Evolutionary conservation across 2,113 vertebrate species (phyloP).

Genomic region (Corythaixoides concolor): DNA sequence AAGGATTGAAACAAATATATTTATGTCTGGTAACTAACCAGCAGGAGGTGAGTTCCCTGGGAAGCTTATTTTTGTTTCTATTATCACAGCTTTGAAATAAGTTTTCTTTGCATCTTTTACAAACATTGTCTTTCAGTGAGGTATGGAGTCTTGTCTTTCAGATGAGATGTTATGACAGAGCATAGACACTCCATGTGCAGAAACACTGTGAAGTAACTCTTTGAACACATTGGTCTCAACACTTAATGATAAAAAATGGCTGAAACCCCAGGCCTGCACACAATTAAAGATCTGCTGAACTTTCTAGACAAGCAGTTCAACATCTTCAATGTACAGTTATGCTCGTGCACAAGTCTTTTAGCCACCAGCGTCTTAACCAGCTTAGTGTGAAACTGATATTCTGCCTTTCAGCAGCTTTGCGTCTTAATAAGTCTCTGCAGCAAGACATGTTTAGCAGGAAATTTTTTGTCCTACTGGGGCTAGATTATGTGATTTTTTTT

Average conservation of each 20-base stretch:
- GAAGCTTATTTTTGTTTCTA: neutral
- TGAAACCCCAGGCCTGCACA: neutral
- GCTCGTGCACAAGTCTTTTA: neutral
- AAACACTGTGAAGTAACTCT: neutral
- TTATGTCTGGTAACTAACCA: neutral
- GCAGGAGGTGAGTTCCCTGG: constrained; percentile 37
- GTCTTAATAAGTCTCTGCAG: neutral
- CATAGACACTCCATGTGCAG: neutral
- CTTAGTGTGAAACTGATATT: neutral
- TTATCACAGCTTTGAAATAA: constrained; percentile 38
- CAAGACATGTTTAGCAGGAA: neutral
- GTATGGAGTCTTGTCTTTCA: neutral
- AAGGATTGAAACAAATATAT: neutral
- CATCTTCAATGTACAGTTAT: neutral
- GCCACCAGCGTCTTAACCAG: neutral
- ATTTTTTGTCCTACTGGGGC: neutral
- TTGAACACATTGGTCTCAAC: neutral
- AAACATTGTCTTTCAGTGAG: constrained; percentile 20
- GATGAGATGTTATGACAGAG: neutral
- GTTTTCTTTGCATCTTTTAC: neutral
- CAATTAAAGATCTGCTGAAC: neutral
- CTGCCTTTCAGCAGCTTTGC: neutral
- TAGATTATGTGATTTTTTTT: neutral
- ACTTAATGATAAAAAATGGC: neutral
- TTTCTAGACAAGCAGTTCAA: neutral